Evolutionary conservation across 2,888 invertebrate species (phyloP).

Genomic region (Trisateles emortualis): DNA sequence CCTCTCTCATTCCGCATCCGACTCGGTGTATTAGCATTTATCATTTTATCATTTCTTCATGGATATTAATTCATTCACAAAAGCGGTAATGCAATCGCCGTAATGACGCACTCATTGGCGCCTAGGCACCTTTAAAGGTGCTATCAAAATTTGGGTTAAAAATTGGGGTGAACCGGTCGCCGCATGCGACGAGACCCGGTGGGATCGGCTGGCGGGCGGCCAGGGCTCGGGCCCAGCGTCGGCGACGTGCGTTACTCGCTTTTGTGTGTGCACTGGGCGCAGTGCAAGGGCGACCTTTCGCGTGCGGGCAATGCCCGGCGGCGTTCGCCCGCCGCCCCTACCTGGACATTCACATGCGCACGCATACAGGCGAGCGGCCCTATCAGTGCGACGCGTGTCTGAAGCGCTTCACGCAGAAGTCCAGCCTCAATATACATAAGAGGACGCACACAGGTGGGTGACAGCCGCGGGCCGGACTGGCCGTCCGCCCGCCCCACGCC

Average conservation of each 20-base stretch:
- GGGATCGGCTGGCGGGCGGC: slow-evolving; percentile 68
- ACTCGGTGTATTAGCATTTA: slow-evolving; percentile 69
- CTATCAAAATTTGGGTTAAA: slow-evolving; percentile 69
- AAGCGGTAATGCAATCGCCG: slow-evolving; percentile 87
- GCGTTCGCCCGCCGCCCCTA: slow-evolving; percentile 82
- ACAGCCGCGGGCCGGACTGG: slow-evolving; percentile 80
- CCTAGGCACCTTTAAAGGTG: slow-evolving; percentile 54
- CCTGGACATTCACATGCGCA: slow-evolving; percentile 85
- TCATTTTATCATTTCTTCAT: slow-evolving; percentile 82
- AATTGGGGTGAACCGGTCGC: slow-evolving; percentile 58
- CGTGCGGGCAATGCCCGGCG: slow-evolving; percentile 82
- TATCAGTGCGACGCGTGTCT: slow-evolving; percentile 91
- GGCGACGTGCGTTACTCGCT: slow-evolving; percentile 87
- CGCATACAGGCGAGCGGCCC: slow-evolving; percentile 88
- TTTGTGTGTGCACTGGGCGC: slow-evolving; percentile 87
- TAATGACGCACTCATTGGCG: slow-evolving; percentile 73
- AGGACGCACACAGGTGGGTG: slow-evolving; percentile 91
- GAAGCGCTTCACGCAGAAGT: slow-evolving; percentile 93
- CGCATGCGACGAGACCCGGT: slow-evolving; percentile 48
- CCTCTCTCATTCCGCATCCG: slow-evolving; percentile 66
- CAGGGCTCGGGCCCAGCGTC: slow-evolving; percentile 62
- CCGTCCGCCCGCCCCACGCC: slow-evolving; percentile 73
- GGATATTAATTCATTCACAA: slow-evolving; percentile 85
- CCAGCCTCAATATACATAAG: slow-evolving; percentile 93
- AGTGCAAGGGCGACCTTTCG: slow-evolving; percentile 82